phyloP scores from a whole-genome alignment of 1,140 invertebrate genomes.

The Sitophilus oryzae region DNA sequence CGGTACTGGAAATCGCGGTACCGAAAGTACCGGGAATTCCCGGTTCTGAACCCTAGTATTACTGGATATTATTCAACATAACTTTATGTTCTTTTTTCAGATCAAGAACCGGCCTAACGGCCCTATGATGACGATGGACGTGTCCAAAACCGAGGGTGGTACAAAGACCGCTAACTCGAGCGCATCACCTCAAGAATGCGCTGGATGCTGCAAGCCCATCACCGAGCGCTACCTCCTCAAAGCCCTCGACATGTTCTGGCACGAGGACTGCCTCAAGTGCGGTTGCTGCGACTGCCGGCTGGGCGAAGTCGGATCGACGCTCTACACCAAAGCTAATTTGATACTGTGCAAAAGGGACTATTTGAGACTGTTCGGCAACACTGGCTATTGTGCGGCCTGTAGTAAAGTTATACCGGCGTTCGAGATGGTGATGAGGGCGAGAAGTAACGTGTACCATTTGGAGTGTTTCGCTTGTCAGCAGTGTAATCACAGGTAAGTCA shows the following conservation, averaged over 20 bases:
- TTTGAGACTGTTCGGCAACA: conserved; percentile 87
- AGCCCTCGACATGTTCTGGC: conserved; percentile 91
- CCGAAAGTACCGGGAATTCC: too few relatives aligned
- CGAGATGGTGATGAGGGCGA: conserved; percentile 98
- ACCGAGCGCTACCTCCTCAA: conserved; percentile 77
- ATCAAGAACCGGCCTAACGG: conserved; percentile 40
- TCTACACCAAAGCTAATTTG: conserved; percentile 94
- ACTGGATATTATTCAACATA: too few relatives aligned
- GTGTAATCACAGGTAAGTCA: conserved; percentile 92
- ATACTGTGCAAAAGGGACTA: conserved; percentile 98
- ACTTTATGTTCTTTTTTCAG: conserved; percentile 33
- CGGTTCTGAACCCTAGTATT: too few relatives aligned
- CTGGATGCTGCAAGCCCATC: conserved; percentile 80
- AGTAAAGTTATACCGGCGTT: conserved; percentile 96
- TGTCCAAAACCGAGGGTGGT: conserved; percentile 48
- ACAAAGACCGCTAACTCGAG: conserved; percentile 25
- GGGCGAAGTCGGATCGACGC: conserved; percentile 94
- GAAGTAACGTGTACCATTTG: conserved; percentile 93
- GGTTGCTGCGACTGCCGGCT: conserved; percentile 94
- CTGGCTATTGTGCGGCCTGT: conserved; percentile 90
- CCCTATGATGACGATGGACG: conserved; percentile 65
- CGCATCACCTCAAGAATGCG: conserved; percentile 65
- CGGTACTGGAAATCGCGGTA: too few relatives aligned
- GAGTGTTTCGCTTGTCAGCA: conserved; percentile 98
- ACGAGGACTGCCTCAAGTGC: conserved; percentile 97